Conservation (phyloP, 2,113 vertebrate species). For the Thryonomys swinderianus region DNA sequence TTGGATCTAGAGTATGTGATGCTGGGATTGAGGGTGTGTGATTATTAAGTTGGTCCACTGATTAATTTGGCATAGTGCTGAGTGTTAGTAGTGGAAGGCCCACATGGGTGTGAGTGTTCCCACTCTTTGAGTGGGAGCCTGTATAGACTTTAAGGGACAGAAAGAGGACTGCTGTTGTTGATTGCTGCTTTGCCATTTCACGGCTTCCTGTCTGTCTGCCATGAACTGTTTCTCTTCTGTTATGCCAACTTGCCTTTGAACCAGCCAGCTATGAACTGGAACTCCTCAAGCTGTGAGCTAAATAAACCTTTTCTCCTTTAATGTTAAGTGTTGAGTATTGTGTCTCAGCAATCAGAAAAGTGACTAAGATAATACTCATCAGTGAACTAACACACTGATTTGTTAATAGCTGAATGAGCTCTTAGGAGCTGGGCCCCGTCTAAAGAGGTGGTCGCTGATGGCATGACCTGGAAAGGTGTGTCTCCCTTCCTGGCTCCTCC, state of each 20-base stretch:
- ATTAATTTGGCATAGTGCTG: neutral
- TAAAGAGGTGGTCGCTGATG: neutral
- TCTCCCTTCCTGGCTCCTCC: neutral
- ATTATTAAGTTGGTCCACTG: neutral
- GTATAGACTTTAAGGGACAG: neutral
- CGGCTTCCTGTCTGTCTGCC: neutral
- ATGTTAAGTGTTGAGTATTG: neutral
- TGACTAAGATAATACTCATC: neutral
- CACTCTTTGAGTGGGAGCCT: neutral
- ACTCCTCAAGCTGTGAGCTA: neutral
- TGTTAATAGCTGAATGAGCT: neutral
- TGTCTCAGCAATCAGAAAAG: neutral
- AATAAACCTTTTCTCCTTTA: neutral
- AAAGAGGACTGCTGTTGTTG: neutral
- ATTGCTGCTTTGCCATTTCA: neutral
- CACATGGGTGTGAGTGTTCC: neutral
- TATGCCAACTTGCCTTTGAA: neutral
- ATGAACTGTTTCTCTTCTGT: neutral
- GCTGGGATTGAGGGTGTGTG: neutral
- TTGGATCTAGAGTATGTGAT: neutral
- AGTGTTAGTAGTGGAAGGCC: neutral
- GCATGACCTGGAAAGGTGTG: neutral
- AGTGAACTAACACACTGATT: neutral
- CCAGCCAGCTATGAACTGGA: neutral
- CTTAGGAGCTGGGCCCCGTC: neutral